Base-by-base conservation (phyloP, 2,888 invertebrate genomes). In the Trissolcus brochymenae region DNA sequence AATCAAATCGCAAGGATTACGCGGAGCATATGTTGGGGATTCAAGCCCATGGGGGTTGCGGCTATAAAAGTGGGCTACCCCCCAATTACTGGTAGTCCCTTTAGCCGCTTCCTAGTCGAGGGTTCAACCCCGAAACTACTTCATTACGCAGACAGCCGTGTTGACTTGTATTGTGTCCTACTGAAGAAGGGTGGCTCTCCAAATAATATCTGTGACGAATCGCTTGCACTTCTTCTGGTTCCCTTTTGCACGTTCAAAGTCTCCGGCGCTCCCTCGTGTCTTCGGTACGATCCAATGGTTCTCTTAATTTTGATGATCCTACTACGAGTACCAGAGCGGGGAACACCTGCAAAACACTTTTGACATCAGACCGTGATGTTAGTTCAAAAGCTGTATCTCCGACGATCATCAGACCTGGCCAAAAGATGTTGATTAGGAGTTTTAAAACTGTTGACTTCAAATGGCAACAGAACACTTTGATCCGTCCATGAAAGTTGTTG, bases 61-160 rank as follows among this genome's bases (percentile, higher is more conserved):
- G 85, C 81, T 74, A 76, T 60, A 71, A 85, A 83, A 86, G 87
- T 84, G 86, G 86, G 81, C 87, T 83, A 86, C 87, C 87, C 87
- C 87, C 88, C 88, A 88, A 89, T 88, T 89, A 88, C 86, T 83
- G 82, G 84, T 83, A 82, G 84, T 84, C 86, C 86, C 84, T 83
- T 85, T 82, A 80, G 83, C 79, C 80, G 79, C 76, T 68, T 76
- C 75, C 74, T 82, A 76, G 72, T 80, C 50, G 77, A 79, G 61
- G 70, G 67, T 73, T 80, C 82, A 78, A 84, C 85, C 88, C 87
- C 85, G 83, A 87, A 88, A 88, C 87, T 88, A 89, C 88, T 89
- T 89, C 89, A 88, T 89, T 89, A 89, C 89, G 88, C 88, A 87
- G 89, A 88, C 88, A 89, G 86, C 88, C 89, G 89, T 88, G 88